Evolutionary conservation across 2,797 vertebrate species (phyloP).

Genomic region (Sparidentex hasta): DNA sequence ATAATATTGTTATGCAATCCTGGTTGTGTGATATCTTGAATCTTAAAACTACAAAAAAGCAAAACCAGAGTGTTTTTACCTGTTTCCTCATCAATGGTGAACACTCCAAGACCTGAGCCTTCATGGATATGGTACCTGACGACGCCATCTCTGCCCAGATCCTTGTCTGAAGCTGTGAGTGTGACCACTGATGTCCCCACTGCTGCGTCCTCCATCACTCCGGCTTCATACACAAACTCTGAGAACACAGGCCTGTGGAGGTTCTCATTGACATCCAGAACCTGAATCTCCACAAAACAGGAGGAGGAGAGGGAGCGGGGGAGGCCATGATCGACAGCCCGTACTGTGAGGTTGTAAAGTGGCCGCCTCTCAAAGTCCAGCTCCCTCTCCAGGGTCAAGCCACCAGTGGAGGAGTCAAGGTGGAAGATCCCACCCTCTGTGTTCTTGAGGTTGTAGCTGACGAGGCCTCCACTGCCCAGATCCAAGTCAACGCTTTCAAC

Average conservation of each 20-base stretch:
- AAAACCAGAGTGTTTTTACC: slow-evolving; percentile 81
- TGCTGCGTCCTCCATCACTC: slow-evolving; percentile 90
- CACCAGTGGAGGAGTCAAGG: slow-evolving; percentile 89
- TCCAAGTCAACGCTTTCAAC: slow-evolving; percentile 94
- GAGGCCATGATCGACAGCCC: slow-evolving; percentile 91
- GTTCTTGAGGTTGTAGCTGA: slow-evolving; percentile 91
- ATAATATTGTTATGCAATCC: too few relatives aligned
- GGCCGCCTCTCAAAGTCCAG: slow-evolving; percentile 93
- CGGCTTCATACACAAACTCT: slow-evolving; percentile 90
- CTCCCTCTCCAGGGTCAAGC: slow-evolving; percentile 91
- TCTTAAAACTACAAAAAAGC: too few relatives aligned
- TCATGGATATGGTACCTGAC: slow-evolving; percentile 92
- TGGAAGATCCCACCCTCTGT: slow-evolving; percentile 88
- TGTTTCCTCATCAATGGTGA: slow-evolving; percentile 92
- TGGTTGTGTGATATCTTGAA: too few relatives aligned
- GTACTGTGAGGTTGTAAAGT: slow-evolving; percentile 92
- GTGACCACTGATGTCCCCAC: slow-evolving; percentile 88
- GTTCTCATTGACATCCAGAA: slow-evolving; percentile 97
- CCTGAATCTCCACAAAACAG: slow-evolving; percentile 91
- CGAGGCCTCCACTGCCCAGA: slow-evolving; percentile 87
- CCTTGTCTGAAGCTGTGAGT: slow-evolving; percentile 90
- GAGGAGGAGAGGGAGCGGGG: slow-evolving; percentile 92
- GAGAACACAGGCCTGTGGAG: slow-evolving; percentile 90
- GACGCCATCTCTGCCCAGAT: slow-evolving; percentile 91
- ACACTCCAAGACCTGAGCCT: slow-evolving; percentile 91